A percentile compares a stretch with the other conserved stretches of the same genome.
Conservation (phyloP, 2,113 vertebrate species). For the Phylloscopus whistleri region DNA sequence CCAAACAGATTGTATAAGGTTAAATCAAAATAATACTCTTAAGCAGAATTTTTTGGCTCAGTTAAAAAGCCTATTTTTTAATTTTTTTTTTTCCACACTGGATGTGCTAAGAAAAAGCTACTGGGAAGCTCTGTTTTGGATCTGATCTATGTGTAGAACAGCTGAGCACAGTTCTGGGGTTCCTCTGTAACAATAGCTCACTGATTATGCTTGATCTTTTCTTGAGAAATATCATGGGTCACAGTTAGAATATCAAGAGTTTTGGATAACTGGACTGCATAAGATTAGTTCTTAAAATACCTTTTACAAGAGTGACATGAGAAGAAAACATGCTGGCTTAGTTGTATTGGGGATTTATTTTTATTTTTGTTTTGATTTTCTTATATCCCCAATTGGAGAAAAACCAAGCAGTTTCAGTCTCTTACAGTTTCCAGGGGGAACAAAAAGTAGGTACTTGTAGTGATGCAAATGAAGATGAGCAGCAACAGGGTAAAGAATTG, state of each 20-base stretch:
- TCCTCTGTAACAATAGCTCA: neutral
- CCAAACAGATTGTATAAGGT: conserved; percentile 41
- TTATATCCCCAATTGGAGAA: neutral
- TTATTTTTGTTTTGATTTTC: neutral
- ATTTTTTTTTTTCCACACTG: neutral
- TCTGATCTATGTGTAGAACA: neutral
- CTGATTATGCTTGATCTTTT: neutral
- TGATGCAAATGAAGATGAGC: fast-evolving
- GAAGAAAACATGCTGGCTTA: neutral
- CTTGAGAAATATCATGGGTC: neutral
- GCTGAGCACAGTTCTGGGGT: neutral
- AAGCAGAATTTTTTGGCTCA: neutral
- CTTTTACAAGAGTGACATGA: neutral
- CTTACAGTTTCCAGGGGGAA: neutral
- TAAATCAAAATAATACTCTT: conserved; percentile 24
- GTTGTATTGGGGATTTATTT: neutral
- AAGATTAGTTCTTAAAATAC: neutral
- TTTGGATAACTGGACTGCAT: neutral
- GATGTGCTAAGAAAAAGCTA: neutral
- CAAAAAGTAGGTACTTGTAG: neutral
- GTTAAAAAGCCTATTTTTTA: neutral
- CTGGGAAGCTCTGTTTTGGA: neutral
- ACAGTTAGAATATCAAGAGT: neutral
- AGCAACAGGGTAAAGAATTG: neutral
- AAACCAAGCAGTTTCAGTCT: neutral